phyloP scores from a whole-genome alignment of 2,113 vertebrate genomes.

The Engystomops pustulosus region DNA sequence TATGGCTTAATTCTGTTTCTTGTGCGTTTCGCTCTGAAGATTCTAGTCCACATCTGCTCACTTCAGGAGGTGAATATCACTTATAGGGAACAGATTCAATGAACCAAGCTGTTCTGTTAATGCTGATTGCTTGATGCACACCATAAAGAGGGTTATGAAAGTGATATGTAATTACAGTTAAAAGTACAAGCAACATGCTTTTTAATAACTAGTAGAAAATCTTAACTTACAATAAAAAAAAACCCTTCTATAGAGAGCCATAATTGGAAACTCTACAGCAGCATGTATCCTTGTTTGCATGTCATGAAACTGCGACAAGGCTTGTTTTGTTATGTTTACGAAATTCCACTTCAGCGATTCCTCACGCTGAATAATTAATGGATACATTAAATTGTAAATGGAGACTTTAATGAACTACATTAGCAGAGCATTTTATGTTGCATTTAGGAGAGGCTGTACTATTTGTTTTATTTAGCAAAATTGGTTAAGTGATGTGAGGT shows the following conservation, averaged over 20 bases:
- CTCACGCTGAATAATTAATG: constrained; percentile 39
- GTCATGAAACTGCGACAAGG: not conserved
- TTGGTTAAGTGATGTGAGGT: not conserved
- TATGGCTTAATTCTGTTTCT: not conserved
- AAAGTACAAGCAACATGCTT: not conserved
- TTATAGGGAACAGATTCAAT: constrained; percentile 9
- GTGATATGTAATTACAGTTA: constrained; percentile 24
- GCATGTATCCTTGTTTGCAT: constrained; percentile 41
- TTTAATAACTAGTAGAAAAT: not conserved
- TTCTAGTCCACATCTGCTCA: constrained; percentile 42
- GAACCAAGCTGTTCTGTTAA: constrained; percentile 49
- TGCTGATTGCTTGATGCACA: not conserved
- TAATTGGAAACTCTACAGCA: not conserved
- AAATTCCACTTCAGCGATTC: not conserved
- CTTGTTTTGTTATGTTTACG: not conserved
- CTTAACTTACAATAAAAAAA: not conserved
- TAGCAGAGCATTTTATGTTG: constrained; percentile 25
- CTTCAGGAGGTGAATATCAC: constrained; percentile 38
- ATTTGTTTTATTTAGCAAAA: constrained; percentile 43
- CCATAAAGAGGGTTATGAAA: not conserved
- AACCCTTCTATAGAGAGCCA: not conserved
- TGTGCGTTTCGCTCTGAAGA: constrained; percentile 24
- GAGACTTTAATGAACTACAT: constrained; percentile 28
- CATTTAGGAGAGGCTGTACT: constrained; percentile 5
- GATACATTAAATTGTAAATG: constrained; percentile 42